Evolutionary conservation across 2,888 invertebrate species (phyloP), one percentile per base, ranked within the genome.

Genomic region (Notodonta dromedarius): DNA sequence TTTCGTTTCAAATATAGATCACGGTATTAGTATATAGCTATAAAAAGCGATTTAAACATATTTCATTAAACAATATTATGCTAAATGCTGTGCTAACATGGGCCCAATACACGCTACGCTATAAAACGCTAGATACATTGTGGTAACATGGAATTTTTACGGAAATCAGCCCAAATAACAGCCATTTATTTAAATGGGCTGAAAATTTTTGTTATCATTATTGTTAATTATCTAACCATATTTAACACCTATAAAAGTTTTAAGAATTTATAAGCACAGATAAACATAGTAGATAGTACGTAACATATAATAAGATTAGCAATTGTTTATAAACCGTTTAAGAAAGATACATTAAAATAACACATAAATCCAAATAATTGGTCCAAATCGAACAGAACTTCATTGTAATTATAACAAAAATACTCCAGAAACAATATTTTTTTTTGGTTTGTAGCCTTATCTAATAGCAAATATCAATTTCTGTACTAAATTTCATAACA

Each of bases 401-500:
- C 4, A 35, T 35, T 60, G 65, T 72, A 68, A 67, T 62, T 56
- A 63, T 61, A 50, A 69, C 32, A 66, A 76, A 59, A 52, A 64
- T 69, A 66, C 59, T 71, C 64, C 63, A 57, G 60, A 67, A 61
- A 68, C 73, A 70, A 24, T 24, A 63, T n/a, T n/a, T n/a, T n/a
- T n/a, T n/a, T n/a, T n/a, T 67, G 63, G 72, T 71, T 44, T 44
- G 24, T 74, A 89, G 86, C 87, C 87, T 89, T 87, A 86, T 80
- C 77, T 84, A 84, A 78, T 82, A 87, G 84, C 85, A 82, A 84
- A 82, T 81, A 82, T 81, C 74, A 78, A 78, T 79, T 81, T 80
- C 74, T 78, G 86, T 84, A 82, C 85, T 89, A 89, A 80, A 85
- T 78, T 82, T 81, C 82, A 69, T 85, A 89, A 88, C 85, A 91